phyloP scores from a whole-genome alignment of 2,113 vertebrate genomes.

The Elaphurus davidianus region DNA sequence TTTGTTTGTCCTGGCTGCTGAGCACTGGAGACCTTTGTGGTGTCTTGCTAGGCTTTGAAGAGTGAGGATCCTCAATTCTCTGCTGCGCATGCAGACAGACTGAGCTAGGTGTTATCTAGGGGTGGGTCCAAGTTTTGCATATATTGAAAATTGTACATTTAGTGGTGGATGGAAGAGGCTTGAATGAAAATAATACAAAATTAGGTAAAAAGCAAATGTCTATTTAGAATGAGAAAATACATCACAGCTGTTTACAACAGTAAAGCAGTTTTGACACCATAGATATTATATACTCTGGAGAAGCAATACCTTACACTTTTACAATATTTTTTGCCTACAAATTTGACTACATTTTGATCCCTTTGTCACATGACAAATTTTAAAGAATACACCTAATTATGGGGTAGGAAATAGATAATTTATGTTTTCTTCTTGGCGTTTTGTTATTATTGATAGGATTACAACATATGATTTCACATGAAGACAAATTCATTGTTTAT shows the following conservation, averaged over 20 bases:
- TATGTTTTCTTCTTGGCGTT: neutral
- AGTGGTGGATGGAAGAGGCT: neutral
- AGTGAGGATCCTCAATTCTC: neutral
- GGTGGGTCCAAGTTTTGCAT: neutral
- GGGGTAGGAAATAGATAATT: neutral
- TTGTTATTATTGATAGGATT: neutral
- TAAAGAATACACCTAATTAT: neutral
- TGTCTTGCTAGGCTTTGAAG: neutral
- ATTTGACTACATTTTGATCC: neutral
- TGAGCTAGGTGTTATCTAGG: neutral
- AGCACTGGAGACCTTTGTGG: neutral
- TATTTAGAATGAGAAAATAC: neutral
- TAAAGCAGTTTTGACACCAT: neutral
- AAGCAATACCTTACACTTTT: neutral
- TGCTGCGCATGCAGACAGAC: neutral
- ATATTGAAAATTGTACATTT: neutral
- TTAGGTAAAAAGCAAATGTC: neutral
- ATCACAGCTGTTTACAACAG: neutral
- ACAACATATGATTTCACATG: neutral
- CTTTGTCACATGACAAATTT: neutral
- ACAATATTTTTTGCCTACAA: neutral
- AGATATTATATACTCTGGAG: neutral
- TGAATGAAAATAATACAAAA: neutral
- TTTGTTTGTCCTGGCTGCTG: neutral
- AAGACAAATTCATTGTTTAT: neutral